A percentile compares a stretch with the other conserved stretches of the same genome.
Evolutionary conservation across 1,140 invertebrate species (phyloP).

Genomic region (Drosophila simulans): DNA sequence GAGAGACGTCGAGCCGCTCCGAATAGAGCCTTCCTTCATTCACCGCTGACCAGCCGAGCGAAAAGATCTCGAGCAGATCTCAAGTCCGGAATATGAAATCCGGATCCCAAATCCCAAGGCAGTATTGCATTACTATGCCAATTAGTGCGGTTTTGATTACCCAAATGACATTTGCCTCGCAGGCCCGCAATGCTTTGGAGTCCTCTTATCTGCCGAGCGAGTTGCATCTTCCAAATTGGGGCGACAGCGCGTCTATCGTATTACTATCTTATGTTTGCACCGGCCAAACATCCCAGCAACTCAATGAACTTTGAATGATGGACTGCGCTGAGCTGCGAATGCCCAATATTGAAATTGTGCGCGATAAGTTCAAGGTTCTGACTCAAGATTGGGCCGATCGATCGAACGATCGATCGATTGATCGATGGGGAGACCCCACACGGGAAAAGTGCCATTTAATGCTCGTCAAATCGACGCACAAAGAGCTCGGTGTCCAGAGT

Average conservation of each 20-base stretch:
- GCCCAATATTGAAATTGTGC: constrained; percentile 1
- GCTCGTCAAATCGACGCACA: constrained; percentile 47
- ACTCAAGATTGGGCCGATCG: constrained; percentile 24
- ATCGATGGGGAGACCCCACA: constrained; percentile 41
- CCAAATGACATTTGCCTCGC: constrained; percentile 44
- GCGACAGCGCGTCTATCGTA: constrained; percentile 15
- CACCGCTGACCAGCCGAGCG: constrained; percentile 25
- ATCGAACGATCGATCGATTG: not conserved
- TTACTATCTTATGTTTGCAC: constrained; percentile 7
- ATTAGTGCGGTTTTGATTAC: constrained; percentile 77
- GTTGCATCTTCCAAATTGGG: not conserved
- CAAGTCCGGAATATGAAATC: not conserved
- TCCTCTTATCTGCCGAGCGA: not conserved
- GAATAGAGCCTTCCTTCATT: constrained; percentile 47
- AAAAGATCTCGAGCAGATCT: constrained; percentile 35
- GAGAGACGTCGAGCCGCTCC: constrained; percentile 39
- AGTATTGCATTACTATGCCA: constrained; percentile 74
- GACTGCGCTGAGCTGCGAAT: too few species aligned
- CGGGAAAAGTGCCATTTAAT: constrained; percentile 26
- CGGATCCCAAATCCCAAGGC: not conserved
- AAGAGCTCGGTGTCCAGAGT: constrained; percentile 31
- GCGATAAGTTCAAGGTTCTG: constrained; percentile 13
- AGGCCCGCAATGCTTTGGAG: not conserved
- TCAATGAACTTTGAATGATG: not conserved
- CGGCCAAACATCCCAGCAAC: not conserved